These are phyloP conservation scores for Cyrtodaria siliqua DNA, from an alignment of 2,888 invertebrate genomes.

Conservation along the genomic window DNA sequence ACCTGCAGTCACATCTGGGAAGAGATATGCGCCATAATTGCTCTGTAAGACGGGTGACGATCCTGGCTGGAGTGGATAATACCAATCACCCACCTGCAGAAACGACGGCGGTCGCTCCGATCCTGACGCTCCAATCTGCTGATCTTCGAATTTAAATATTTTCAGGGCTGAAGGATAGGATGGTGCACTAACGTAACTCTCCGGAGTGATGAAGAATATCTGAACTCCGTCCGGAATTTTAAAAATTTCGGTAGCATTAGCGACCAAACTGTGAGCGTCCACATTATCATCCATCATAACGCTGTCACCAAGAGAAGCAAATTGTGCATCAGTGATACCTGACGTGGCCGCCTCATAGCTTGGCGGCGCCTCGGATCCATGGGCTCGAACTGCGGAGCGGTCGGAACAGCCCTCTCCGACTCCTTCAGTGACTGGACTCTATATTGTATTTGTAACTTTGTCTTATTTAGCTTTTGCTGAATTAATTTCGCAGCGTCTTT, in stretches of 20 bases:
- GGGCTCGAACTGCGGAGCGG: slow-evolving; percentile 64
- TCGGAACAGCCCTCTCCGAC: slow-evolving; percentile 18
- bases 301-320: slow-evolving; percentile 75
- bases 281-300: slow-evolving; percentile 68
- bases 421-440: slow-evolving; percentile 86
- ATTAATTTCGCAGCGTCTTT: slow-evolving; percentile 72
- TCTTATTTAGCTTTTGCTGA: slow-evolving; percentile 89
- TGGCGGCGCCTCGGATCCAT: slow-evolving; percentile 77
- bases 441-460: slow-evolving; percentile 83
- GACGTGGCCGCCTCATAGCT: slow-evolving; percentile 83
- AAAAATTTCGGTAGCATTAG: slow-evolving; percentile 86
- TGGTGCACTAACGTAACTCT: slow-evolving; percentile 89
- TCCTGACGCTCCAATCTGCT: slow-evolving; percentile 45
- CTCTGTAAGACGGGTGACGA: slow-evolving; percentile 91
- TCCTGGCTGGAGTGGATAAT: slow-evolving; percentile 90
- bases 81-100: slow-evolving; percentile 87
- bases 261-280: slow-evolving; percentile 52
- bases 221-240: slow-evolving; percentile 89
- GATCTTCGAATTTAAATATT: slow-evolving; percentile 86
- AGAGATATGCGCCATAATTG: slow-evolving; percentile 91
- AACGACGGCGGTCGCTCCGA: slow-evolving; percentile 85
- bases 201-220: slow-evolving; percentile 90
- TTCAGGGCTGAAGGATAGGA: slow-evolving; percentile 88
- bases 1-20: slow-evolving; percentile 90
- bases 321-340: slow-evolving; percentile 56